Evolutionary conservation across 1,140 invertebrate genomes (phyloP), one percentile per base, ranked within the genome.

Genomic region (Drosophila albomicans): DNA sequence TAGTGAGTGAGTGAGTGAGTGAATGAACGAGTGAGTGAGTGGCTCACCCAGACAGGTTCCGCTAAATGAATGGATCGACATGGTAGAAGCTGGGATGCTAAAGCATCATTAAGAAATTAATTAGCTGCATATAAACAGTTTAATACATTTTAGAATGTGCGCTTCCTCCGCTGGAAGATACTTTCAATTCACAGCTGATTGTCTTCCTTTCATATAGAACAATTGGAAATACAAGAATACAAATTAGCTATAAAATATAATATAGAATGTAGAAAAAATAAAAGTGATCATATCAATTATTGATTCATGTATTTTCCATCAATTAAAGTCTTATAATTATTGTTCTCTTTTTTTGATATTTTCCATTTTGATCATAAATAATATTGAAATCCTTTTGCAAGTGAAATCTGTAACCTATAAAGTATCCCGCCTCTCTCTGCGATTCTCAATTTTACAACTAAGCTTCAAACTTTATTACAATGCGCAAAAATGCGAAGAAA

Each of bases 41-140:
- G 79, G 79, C 68, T 64, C 63, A 64, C 13, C 74, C 65, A 66
- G 82, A 75, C 81, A 85, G 81, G 79, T 82, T 85, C 59, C 41
- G 73, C 67, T 57, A 65, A 66, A 41, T 65, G 69, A 61, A 77
- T 78, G 67, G 46, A 46, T 51, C 10, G 52, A 25, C n/a, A 15
- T 16, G 5, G 52, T 51, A 48, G 68, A 71, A 61, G 81, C 69
- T 64, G 69, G 70, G 64, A 62, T 28, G 38, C 38, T 54, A 48
- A 76, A 25, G 20, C 79, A 79, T 87, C 82, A 86, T 86, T n/a
- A 45, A 32, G 58, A 54, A 66, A 41, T 59, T 59, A 76, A 76
- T 72, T 76, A 73, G 49, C 45, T 72, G 32, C 28, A 59, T 48
- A 58, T 59, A 51, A 52, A 54, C 38, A 54, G 35, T 38, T 30